A percentile compares a stretch with the other conserved stretches of the same genome.
Conservation (phyloP, 2,113 vertebrate species). For the Oncorhynchus mykiss region DNA sequence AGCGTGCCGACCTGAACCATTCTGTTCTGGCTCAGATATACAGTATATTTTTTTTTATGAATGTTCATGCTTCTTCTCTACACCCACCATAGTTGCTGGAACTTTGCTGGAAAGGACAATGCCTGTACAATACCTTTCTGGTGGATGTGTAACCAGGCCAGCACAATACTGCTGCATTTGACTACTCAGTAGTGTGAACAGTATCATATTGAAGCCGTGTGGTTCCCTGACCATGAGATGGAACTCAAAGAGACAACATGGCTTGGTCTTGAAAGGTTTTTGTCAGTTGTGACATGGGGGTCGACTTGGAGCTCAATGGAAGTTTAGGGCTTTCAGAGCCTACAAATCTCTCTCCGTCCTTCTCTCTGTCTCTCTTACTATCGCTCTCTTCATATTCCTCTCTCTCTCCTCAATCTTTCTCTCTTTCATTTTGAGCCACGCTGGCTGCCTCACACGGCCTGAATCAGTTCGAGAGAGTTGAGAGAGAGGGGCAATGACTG, state of each 20-base stretch:
- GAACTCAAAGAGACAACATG: neutral
- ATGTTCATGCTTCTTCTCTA: no score
- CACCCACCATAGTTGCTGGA: no score
- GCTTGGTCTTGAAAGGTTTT: conserved; percentile 8
- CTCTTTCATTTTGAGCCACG: neutral
- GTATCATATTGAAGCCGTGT: neutral
- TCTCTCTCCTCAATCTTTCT: neutral
- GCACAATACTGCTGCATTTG: no score
- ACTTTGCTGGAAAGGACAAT: no score
- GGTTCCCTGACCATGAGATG: neutral
- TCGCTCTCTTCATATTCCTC: neutral
- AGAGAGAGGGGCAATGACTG: neutral
- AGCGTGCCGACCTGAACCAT: no score
- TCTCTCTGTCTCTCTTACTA: neutral
- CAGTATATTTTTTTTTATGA: no score
- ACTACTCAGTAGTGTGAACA: no score
- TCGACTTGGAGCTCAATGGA: conserved; percentile 10
- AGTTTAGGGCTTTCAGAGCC: neutral
- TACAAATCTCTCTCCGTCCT: neutral
- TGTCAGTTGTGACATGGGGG: conserved; percentile 8
- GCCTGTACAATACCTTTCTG: no score
- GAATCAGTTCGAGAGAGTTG: neutral
- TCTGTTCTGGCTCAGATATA: no score
- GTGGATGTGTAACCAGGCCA: no score
- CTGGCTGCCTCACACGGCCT: neutral